phyloP scores from a whole-genome alignment of 2,113 vertebrate species.

The Leptocoma aspasia region DNA sequence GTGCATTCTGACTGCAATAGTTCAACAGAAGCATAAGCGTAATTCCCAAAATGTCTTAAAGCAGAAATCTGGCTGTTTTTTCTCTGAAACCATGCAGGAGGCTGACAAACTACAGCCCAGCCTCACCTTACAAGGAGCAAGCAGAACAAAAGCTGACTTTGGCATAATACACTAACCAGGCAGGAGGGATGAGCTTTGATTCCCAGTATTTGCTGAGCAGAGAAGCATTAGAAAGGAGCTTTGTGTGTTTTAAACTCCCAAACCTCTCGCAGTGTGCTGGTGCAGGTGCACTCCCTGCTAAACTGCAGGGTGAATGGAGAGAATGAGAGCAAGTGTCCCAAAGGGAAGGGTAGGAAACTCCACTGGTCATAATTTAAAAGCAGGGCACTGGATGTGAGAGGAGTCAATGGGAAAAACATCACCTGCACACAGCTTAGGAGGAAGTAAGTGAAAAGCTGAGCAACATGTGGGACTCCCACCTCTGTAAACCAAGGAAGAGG shows the following conservation, averaged over 20 bases:
- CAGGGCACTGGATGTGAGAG: not conserved
- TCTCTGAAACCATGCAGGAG: not conserved
- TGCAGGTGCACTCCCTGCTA: not conserved
- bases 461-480: not conserved
- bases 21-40: not conserved
- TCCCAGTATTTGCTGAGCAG: not conserved
- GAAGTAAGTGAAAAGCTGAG: not conserved
- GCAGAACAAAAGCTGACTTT: not conserved
- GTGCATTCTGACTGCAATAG: not conserved
- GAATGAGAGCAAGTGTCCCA: not conserved
- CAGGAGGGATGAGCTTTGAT: not conserved
- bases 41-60: not conserved
- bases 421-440: not conserved
- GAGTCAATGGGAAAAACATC: not conserved
- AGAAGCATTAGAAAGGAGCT: not conserved
- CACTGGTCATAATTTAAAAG: not conserved
- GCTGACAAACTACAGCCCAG: not conserved
- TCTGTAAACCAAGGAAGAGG: not conserved
- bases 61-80: not conserved
- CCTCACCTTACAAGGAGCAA: not conserved
- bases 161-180: not conserved
- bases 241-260: not conserved
- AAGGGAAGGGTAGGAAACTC: not conserved
- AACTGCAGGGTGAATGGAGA: not conserved
- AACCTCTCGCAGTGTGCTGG: not conserved